These are phyloP conservation scores for Cryptocephalus primarius DNA, from an alignment of 2,888 invertebrate genomes.

Conservation along the genomic window DNA sequence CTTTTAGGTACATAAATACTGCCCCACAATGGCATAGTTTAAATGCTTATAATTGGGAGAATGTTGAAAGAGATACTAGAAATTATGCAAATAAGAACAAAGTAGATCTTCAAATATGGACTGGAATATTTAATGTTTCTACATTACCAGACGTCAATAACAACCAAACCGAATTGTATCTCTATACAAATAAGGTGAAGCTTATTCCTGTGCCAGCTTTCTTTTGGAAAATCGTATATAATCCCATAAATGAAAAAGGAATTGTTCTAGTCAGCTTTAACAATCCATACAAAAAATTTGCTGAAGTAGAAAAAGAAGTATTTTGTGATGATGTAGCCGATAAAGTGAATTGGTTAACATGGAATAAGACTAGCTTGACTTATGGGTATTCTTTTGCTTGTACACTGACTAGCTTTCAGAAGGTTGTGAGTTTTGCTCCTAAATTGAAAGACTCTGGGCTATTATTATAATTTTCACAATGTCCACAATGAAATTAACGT, in stretches of 20 bases:
- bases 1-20: slow-evolving; percentile 54
- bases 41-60: slow-evolving; percentile 48
- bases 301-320: slow-evolving; percentile 6
- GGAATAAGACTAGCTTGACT: slow-evolving; percentile 40
- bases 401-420: slow-evolving; percentile 45
- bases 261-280: slow-evolving; percentile 53
- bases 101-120: slow-evolving; percentile 35
- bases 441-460: slow-evolving; percentile 35
- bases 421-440: slow-evolving; percentile 43
- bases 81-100: slow-evolving; percentile 32
- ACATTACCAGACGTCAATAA: slow-evolving; percentile 39
- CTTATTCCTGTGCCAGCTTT: slow-evolving; percentile 44
- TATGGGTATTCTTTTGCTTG: slow-evolving; percentile 53
- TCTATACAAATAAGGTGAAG: slow-evolving; percentile 18
- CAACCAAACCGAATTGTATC: slow-evolving; percentile 21
- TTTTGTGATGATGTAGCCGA: slow-evolving; percentile 40
- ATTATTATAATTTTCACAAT: slow-evolving; percentile 8
- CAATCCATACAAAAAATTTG: slow-evolving; percentile 41
- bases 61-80: slow-evolving; percentile 40
- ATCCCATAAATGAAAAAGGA: slow-evolving; percentile 40
- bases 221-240: slow-evolving; percentile 50
- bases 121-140: slow-evolving; percentile 49
- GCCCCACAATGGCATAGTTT: slow-evolving; percentile 58
- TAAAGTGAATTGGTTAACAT: slow-evolving; percentile 49
- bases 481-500: no score